Evolutionary conservation across 2,797 vertebrate genomes (phyloP), one percentile per base, ranked within the genome.

Genomic region (Rhinogobio ventralis): DNA sequence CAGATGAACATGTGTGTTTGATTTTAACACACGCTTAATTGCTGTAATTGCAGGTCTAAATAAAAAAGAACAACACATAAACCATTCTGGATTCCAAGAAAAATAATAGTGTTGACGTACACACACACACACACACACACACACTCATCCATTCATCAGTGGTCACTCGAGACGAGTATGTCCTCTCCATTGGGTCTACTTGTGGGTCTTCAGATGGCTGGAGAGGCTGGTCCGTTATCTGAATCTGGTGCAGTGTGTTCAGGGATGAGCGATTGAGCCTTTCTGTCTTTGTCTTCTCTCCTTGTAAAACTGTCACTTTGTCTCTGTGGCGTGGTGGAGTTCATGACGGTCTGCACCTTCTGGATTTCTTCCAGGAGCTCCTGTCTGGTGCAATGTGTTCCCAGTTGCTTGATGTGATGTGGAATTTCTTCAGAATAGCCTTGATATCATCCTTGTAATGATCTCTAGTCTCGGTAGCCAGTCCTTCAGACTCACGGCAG

Each of bases 1-100:
- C 71, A 74, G 73, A 75, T 36, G 73, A 75, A 55, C n/a, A 7
- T n/a, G 46, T 9, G 64, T 53, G 73, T 36, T 75, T n/a, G 51
- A 75, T 57, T 55, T 33, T 75, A 36, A 57, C 49, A 57, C 49
- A 74, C 28, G 19, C 5, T 11, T 74, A 51, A 74, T 74, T 75
- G 51, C 73, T 75, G 20, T 75, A 39, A 36, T 23, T 75, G 49
- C 39, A 72, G 69, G 69, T 28, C n/a, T 45, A 46, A 72, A 25
- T 72, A 19, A 49, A 71, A 55, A 64, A 64, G 25, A 64, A 73
- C 71, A 30, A 33, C 46, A 74, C 25, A 10, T 28, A 30, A 51
- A 28, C 4, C 45, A 20, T 2, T 73, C 45, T 30, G 45, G 17
- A 30, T 20, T 30, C 73, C 51, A 75, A 53, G 11, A 55, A 55